Evolutionary conservation across 30 jellyfish, hydroid and myxozoan species (phyloP), one percentile per base, ranked within the genome.

Genomic region (Pelagia noctiluca): DNA sequence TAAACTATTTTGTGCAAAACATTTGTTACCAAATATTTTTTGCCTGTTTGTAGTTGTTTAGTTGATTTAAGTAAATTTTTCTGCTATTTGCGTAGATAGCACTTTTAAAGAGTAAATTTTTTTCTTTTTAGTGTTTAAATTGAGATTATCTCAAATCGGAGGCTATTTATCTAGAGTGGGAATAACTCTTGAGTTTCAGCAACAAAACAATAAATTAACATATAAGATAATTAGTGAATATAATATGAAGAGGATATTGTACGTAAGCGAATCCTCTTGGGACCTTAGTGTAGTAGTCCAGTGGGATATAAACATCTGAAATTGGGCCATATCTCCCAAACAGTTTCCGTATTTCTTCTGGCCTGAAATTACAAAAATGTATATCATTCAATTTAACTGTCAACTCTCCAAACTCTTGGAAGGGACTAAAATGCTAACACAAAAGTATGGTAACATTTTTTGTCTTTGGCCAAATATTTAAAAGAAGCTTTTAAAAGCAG

Each of bases 181-280:
- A 5, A 5, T 42, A 5, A 42, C 57, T n/a, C n/a, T n/a, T n/a
- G n/a, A n/a, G n/a, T n/a, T n/a, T n/a, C n/a, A n/a, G n/a, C n/a
- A n/a, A n/a, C 12, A 42, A 5, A 42, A 42, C 8, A 42, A 16
- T 16, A 16, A 16, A 42, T 42, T 5, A 42, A 42, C 36, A 71
- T 42, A 19, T 71, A 29, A 22, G 73, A n/a, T n/a, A 24, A 60
- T 5, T 5, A 4, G 23, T 60, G 72, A 22, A n/a, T 32, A 11
- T 11, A 12, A 50, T 60, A 18, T 25, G 79, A 85, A 91, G 82
- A 92, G 90, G 98, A 92, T 92, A 93, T 89, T 94, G 99, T 31
- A 94, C 61, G 61, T 94, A 94, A 1, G 99, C 99, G 80, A 94
- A 94, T 21, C 99, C 99, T 47, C 99, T 83, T 28, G 97, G 96